Evolutionary conservation across 92 coral and sea anemone species (phyloP).

Genomic region (Actinostola sp.): DNA sequence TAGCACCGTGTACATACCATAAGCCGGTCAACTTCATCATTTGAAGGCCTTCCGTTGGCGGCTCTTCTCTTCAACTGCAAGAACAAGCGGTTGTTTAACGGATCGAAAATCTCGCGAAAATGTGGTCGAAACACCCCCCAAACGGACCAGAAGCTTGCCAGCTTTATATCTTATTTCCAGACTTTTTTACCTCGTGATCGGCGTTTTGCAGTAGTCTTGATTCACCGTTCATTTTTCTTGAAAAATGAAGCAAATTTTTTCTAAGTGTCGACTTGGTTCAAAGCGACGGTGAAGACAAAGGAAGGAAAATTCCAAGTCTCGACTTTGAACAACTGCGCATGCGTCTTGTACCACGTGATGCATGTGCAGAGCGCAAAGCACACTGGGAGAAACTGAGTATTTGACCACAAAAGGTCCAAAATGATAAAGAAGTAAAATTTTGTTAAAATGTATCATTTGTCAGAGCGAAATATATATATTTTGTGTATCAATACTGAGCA

Average conservation of each 20-base stretch:
- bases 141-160: constrained; percentile 12
- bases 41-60: constrained; percentile 50
- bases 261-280: constrained; percentile 94
- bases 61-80: constrained; percentile 70
- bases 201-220: constrained; percentile 43
- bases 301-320: constrained; percentile 84
- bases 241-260: constrained; percentile 78
- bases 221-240: constrained; percentile 80
- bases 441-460: too few relatives aligned
- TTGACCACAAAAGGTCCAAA: constrained; percentile 2
- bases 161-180: constrained; percentile 3
- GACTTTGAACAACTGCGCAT: constrained; percentile 78
- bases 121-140: constrained; percentile 1
- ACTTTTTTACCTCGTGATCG: constrained; percentile 62
- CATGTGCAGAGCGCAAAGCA: neutral
- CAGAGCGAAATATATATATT: too few relatives aligned
- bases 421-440: neutral
- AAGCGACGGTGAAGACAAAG: constrained; percentile 74
- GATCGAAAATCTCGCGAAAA: constrained; percentile 7
- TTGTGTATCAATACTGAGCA: too few relatives aligned
- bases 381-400: constrained; percentile 8
- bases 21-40: constrained; percentile 46
- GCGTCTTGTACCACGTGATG: constrained; percentile 81
- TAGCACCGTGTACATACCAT: constrained; percentile 49
- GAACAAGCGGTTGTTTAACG: constrained; percentile 18